Evolutionary conservation across 2,888 invertebrate species (phyloP), one percentile per base, ranked within the genome.

Genomic region (Netelia inedita): DNA sequence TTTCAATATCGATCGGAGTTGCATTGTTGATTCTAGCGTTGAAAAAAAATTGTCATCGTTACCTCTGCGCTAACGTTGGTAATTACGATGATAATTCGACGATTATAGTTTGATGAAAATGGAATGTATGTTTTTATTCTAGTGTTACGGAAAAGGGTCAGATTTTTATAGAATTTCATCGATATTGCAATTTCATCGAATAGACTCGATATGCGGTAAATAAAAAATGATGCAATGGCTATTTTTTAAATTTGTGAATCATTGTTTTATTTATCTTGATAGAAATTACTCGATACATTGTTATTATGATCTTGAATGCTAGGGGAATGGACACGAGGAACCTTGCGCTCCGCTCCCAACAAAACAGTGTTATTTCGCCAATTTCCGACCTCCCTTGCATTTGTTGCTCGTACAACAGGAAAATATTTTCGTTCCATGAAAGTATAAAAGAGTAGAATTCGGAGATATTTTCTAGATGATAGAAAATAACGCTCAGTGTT

Each of bases 221-320:
- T 75, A 41, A 75, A 35, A 35, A 35, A 75, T 57, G 66, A 76
- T 66, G 14, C 57, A 19, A 75, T 19, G 35, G 41, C 35, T 75
- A 28, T 21, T 19, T 3, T 10, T 57, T 9, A 19, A 57, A 57
- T 57, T 57, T 41, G 55, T 19, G n/a, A 59, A 2, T 66, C 10
- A 53, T 57, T 14, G n/a, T 68, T 68, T 76, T 76, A 59, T 68
- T 76, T 68, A 59, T 41, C 43, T 68, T 57, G 9, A 41, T 59
- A 59, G 23, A 41, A 19, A 19, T 35, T 11, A 55, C 19, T 41
- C 57, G 9, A 59, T 81, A 74, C 74, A 74, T 50, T 68, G 35
- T 19, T 21, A 53, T 21, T n/a, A 10, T 9, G 28, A 53, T 53
- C 23, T 23, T 9, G 23, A 23, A 61, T 61, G 61, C 2, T 61